Evolutionary conservation across 2,888 invertebrate species (phyloP).

Genomic region (Cantharis lateralis): DNA sequence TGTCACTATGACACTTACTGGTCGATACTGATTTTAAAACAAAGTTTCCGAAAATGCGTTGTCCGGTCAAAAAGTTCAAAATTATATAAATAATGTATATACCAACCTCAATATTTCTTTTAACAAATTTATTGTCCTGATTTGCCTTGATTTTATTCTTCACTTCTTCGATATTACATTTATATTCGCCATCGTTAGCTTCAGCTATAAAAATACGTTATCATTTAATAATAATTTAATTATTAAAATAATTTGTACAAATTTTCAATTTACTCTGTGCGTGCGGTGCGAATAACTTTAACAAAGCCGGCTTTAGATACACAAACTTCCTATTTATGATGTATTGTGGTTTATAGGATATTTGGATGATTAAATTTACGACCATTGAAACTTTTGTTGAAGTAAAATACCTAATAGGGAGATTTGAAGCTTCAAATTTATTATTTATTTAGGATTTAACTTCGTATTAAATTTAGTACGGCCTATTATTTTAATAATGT

Average conservation of each 20-base stretch:
- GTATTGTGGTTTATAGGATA: neutral
- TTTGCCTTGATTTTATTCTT: slow-evolving; percentile 3
- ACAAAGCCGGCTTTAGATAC: neutral
- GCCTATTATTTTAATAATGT: neutral
- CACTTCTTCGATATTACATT: neutral
- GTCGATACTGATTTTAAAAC: neutral
- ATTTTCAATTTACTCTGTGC: neutral
- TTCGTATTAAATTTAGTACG: neutral
- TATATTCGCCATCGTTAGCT: neutral
- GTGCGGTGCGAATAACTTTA: neutral
- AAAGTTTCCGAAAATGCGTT: neutral
- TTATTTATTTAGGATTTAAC: neutral
- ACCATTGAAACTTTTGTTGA: neutral
- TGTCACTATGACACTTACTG: neutral
- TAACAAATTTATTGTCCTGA: slow-evolving; percentile 30
- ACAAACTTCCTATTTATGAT: neutral
- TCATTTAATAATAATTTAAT: neutral
- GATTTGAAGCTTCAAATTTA: neutral
- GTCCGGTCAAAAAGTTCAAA: neutral
- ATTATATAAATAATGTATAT: no score
- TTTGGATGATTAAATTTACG: neutral
- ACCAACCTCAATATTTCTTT: slow-evolving; percentile 36
- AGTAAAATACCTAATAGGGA: neutral
- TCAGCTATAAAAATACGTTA: neutral
- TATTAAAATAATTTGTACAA: neutral